These are phyloP conservation scores for Phaonia tiefii DNA, from an alignment of 2,888 invertebrate species.

Conservation along the genomic window DNA sequence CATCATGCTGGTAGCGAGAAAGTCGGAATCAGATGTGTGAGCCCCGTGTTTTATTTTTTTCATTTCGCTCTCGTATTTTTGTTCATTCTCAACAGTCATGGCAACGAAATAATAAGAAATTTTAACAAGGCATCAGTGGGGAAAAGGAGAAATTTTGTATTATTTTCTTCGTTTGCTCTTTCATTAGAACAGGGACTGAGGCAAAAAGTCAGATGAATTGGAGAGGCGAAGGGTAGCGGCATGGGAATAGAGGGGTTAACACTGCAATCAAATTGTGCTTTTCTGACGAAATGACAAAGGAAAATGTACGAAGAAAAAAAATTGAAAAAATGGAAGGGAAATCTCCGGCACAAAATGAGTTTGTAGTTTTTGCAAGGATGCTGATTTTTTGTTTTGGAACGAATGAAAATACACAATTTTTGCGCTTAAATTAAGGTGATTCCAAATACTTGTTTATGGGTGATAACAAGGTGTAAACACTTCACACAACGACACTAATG, in stretches of 20 bases:
- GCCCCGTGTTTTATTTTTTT: background rate
- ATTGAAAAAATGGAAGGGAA: background rate
- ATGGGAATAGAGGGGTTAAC: slow-evolving; percentile 1
- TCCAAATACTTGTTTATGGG: background rate
- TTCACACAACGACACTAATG: no score
- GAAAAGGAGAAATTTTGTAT: slow-evolving; percentile 7
- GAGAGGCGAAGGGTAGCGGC: background rate
- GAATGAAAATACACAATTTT: background rate
- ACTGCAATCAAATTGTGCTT: slow-evolving; percentile 37
- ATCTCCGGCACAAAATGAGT: slow-evolving; percentile 34
- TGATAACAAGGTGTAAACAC: no score
- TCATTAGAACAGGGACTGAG: background rate
- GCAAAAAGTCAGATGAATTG: background rate
- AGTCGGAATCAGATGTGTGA: slow-evolving; percentile 21
- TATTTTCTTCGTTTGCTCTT: slow-evolving; percentile 3
- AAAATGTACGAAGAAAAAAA: background rate
- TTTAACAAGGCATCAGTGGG: slow-evolving; percentile 11
- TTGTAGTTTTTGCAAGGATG: slow-evolving; percentile 9
- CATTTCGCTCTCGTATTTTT: no score
- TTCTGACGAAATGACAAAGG: slow-evolving; percentile 33
- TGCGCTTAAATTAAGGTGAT: slow-evolving; percentile 8
- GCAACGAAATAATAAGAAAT: slow-evolving; percentile 31
- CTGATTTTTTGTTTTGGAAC: background rate
- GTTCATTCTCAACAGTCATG: slow-evolving; percentile 15
- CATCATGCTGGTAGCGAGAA: slow-evolving; percentile 15